Base-by-base conservation (phyloP, 2,113 vertebrate species). In the Ageneiosus marmoratus region DNA sequence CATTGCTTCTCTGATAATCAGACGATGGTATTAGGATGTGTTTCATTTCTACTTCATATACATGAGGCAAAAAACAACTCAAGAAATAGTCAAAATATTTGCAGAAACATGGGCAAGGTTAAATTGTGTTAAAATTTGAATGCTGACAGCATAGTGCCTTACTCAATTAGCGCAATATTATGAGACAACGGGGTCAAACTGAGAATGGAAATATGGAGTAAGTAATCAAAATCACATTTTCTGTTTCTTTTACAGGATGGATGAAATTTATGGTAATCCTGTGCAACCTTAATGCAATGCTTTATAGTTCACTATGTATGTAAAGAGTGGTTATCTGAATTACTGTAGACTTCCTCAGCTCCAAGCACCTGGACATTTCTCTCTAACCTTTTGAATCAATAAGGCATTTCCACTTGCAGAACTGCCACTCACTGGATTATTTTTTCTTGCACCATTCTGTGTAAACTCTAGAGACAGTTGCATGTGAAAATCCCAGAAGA, bases 1-100 rank as follows among this genome's bases (percentile, higher is more conserved):
- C 74, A 13, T 73, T 44, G 44, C 44, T 63, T 10, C 3, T n/a
- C 15, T 60, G 70, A 75, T 84, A 79, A 67, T 70, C 44, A 58
- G 20, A 60, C 34, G 73, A 65, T 15, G 24, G 73, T n/a, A 51
- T 67, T 67, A n/a, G 41, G 63, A 81, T 27, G 53, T 51, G 18
- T 50, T 8, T 37, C 3, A 10, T 29, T 74, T 67, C 32, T 22
- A 60, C 50, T n/a, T 67, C 53, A 46, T 44, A 20, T 60, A 84
- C 79, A 79, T 78, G 73, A 78, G 65, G 86, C 50, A 69, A 87
- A 78, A 27, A 83, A 41, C 34, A 69, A 79, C 79, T 62, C 27
- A 60, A 65, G n/a, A 32, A 72, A 83, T 74, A 73, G 73, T 80
- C 81, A 80, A 77, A 80, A 69, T 18, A 20, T 16, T 72, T 44